Conservation (phyloP, 2,113 vertebrate genomes). For the Tetrax tetrax region DNA sequence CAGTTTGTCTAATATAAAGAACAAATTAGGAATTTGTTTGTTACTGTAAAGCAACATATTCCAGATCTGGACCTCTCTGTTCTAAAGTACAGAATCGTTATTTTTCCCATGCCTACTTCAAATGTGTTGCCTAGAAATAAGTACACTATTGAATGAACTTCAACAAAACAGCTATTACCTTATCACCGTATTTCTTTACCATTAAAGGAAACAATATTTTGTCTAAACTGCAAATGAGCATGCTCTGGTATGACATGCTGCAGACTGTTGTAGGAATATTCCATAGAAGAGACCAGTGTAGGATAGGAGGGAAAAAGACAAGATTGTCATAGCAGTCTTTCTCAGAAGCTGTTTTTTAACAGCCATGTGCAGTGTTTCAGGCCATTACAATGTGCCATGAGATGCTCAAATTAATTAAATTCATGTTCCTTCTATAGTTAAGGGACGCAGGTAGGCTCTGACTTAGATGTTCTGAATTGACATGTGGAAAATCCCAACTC, state of each 20-base stretch:
- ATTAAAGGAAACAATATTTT: not conserved
- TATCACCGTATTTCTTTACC: not conserved
- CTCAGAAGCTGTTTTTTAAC: not conserved
- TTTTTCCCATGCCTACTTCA: not conserved
- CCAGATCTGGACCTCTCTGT: not conserved
- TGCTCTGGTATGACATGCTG: not conserved
- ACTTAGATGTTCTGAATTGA: not conserved
- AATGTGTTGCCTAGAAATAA: not conserved
- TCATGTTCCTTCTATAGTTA: not conserved
- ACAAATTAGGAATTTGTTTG: not conserved
- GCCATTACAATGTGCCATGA: not conserved
- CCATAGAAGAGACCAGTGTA: not conserved
- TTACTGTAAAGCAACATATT: not conserved
- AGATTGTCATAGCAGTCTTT: not conserved
- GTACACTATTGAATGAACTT: not conserved
- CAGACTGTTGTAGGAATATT: not conserved
- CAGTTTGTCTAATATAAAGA: not conserved
- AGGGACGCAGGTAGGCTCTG: not conserved
- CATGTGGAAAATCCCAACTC: not conserved
- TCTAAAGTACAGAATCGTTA: not conserved
- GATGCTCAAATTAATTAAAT: not conserved
- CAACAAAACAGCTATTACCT: not conserved
- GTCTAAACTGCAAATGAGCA: not conserved
- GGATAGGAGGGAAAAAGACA: not conserved
- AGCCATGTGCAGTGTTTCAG: not conserved